Conservation (phyloP, 1,140 invertebrate genomes). For the Protaetia brevitarsis region DNA sequence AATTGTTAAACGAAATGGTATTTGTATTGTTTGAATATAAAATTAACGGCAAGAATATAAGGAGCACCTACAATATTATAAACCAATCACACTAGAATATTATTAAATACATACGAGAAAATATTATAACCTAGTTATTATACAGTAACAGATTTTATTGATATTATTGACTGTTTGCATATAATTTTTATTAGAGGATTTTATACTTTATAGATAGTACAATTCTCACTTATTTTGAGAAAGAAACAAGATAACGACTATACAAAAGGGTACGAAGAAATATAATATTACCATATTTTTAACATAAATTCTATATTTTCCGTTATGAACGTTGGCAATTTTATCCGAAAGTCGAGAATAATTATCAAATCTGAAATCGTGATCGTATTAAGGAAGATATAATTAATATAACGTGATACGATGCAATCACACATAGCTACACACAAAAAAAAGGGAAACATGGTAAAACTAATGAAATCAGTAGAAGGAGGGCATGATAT, state of each 20-base stretch:
- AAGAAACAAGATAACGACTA: no score
- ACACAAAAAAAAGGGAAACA: no score
- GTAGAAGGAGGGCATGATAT: conserved; percentile 32
- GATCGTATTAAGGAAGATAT: not conserved
- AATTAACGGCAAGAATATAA: not conserved
- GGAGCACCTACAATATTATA: no score
- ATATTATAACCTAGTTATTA: conserved; percentile 17
- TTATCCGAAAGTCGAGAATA: conserved; percentile 1
- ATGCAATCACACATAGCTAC: conserved; percentile 40
- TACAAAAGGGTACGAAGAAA: not conserved
- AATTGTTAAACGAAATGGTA: no score
- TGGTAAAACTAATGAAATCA: conserved; percentile 31
- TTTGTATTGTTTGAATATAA: no score
- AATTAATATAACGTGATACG: not conserved
- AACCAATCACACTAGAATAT: not conserved
- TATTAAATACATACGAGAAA: not conserved
- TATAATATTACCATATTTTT: conserved; percentile 1
- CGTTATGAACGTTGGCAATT: not conserved
- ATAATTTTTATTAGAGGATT: conserved; percentile 20
- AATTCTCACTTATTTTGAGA: conserved; percentile 18
- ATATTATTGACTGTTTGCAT: not conserved
- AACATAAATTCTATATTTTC: conserved; percentile 16
- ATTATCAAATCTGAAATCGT: no score
- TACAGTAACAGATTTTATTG: conserved; percentile 17
- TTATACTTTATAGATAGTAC: conserved; percentile 19